Base-by-base conservation (phyloP, 2,888 invertebrate genomes). In the Dryobotodes eremita region DNA sequence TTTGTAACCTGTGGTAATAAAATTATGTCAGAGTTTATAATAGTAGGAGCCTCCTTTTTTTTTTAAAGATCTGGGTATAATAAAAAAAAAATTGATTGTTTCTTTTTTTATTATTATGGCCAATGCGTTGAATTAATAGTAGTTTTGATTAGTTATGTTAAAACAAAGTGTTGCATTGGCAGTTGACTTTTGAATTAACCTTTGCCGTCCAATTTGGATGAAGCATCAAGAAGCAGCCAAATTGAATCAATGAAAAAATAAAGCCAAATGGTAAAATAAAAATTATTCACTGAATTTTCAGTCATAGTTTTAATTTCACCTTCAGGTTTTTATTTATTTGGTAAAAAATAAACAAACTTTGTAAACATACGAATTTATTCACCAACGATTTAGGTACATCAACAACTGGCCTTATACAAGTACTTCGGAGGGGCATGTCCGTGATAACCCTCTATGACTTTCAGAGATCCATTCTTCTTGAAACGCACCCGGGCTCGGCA, bases 1-100 rank as follows among this genome's bases (percentile, higher is more conserved):
- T 23, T 81, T 66, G 11, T 64, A 62, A 23, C 53, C 83, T 80
- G 80, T 23, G 48, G 65, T 17, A 72, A 75, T 10, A 77, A 81
- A 57, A 8, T n/a, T 1, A 57, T 1, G 6, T 7, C 4, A 62
- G 8, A 26, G 20, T 71, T 62, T 31, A 23, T 55, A 20, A 11
- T 6, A 26, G 6, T 20, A 48, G 26, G 20, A 26, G 7, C 20
- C 11, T 26, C 20, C 26, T 8, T 11, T 10, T 17, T n/a, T 26
- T 66, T 20, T 8, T 2, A 26, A 8, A 48, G 42, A n/a, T 8
- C 15, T 15, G 23, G n/a, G 15, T n/a, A 26, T 15, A 26, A 15
- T 26, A 23, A 5, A 11, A 11, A n/a, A 57, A n/a, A 13, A 13
- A 48, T 13, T 13, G 6, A 0, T 0, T 4, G 17, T 17, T 17